Base-by-base conservation (phyloP, 2,797 vertebrate species). In the Falco concolor region DNA sequence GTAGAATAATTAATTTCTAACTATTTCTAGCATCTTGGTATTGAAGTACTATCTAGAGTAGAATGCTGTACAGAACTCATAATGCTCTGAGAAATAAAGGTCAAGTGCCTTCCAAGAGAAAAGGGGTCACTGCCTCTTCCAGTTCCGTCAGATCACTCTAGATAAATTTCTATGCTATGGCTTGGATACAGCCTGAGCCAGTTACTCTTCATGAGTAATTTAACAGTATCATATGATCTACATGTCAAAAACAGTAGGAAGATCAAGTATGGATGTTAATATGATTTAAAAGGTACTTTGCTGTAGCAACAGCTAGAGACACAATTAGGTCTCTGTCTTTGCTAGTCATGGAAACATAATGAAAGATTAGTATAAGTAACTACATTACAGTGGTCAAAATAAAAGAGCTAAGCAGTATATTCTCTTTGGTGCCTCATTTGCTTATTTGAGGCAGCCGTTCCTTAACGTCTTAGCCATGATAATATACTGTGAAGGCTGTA, bases 261-360 rank as follows among this genome's bases (percentile, higher is more conserved):
- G 72, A 95, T 85, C 72, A 84, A 77, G 81, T 64, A 89, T 13
- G 38, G 50, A 92, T 32, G 44, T 72, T 93, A 94, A 95, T 59
- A 87, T 25, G 68, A 87, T 85, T 96, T 94, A 92, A 95, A 94
- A 90, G 75, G 90, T 84, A 82, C 84, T 95, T 83, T 80, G 83
- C 65, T 76, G 73, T 28, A 84, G 85, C 70, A 90, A 82, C 67
- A 93, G 61, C 65, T 83, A 89, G 57, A 96, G 52, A 88, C 61
- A 92, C 84, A 84, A 91, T 89, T 83, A 95, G 68, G 73, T 84
- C 75, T 67, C 85, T 80, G 54, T 53, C 78, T 95, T 79, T 61
- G 30, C 72, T 85, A 74, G 56, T 91, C 83, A 93, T 36, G 73
- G 72, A 77, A 87, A 91, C 74, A 89, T 28, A 91, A 93, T 74